Conservation (phyloP, 1,140 invertebrate genomes). For the Brachionus sp. region DNA sequence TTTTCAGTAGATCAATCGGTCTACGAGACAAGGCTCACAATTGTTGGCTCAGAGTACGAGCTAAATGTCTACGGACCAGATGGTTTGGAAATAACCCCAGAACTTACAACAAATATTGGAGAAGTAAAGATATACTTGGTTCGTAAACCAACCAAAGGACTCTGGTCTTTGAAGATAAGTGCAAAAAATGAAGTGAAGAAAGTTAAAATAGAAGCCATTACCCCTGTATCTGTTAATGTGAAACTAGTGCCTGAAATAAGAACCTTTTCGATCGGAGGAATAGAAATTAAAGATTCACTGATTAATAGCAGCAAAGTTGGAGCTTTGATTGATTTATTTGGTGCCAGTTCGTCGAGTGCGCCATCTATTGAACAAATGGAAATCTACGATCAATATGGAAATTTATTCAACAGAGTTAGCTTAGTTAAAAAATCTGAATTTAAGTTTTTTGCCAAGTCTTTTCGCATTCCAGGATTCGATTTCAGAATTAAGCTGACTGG, state of each 20-base stretch:
- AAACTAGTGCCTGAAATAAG: neutral
- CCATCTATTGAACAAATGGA: neutral
- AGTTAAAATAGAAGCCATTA: neutral
- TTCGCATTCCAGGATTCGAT: neutral
- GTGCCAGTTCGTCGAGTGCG: neutral
- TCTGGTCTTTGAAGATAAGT: neutral
- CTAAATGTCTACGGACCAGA: neutral
- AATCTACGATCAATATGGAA: neutral
- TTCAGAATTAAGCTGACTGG: neutral
- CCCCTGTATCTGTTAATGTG: neutral
- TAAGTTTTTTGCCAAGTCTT: neutral
- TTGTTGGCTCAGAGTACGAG: neutral
- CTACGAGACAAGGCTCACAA: neutral
- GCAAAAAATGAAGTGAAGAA: neutral
- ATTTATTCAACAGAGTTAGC: neutral
- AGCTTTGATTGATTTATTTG: neutral
- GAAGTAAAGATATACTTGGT: neutral
- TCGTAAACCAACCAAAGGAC: neutral
- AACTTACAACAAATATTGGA: neutral
- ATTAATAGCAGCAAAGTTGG: neutral
- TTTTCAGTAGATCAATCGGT: neutral
- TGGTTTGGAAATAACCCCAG: neutral
- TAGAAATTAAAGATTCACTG: neutral
- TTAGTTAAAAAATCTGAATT: neutral
- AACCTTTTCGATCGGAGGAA: neutral